These are phyloP conservation scores for Reinhardtius hippoglossoides DNA, from an alignment of 2,113 vertebrate species.

Conservation along the genomic window DNA sequence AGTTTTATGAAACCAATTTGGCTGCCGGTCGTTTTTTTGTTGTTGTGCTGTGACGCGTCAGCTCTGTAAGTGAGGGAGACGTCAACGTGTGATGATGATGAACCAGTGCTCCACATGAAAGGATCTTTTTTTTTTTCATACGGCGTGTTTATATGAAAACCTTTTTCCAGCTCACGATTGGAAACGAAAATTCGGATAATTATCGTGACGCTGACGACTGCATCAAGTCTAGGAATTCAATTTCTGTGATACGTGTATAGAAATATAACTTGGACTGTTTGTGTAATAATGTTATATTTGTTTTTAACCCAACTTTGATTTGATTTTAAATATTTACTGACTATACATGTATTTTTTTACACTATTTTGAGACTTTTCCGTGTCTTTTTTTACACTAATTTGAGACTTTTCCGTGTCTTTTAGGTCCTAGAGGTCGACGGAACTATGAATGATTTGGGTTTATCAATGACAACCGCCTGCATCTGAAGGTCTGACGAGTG, in stretches of 20 bases:
- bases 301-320: no score
- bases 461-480: neutral
- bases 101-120: constrained; percentile 6
- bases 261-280: no score
- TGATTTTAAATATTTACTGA: no score
- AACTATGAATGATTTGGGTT: constrained; percentile 18
- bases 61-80: neutral
- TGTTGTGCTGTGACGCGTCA: neutral
- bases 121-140: neutral
- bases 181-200: neutral
- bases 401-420: neutral
- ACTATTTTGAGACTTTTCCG: no score
- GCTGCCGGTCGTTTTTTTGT: neutral
- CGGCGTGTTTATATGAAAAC: neutral
- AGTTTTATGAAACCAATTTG: constrained; percentile 11
- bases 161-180: neutral
- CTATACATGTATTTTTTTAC: no score
- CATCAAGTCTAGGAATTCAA: neutral
- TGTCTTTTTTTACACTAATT: neutral
- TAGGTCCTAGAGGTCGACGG: neutral
- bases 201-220: neutral
- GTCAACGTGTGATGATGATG: constrained; percentile 14
- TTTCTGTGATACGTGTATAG: no score
- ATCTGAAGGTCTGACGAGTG: constrained; percentile 14
- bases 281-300: no score